Base-by-base conservation (phyloP, 2,797 vertebrate species). In the Toxotes lorentzi region DNA sequence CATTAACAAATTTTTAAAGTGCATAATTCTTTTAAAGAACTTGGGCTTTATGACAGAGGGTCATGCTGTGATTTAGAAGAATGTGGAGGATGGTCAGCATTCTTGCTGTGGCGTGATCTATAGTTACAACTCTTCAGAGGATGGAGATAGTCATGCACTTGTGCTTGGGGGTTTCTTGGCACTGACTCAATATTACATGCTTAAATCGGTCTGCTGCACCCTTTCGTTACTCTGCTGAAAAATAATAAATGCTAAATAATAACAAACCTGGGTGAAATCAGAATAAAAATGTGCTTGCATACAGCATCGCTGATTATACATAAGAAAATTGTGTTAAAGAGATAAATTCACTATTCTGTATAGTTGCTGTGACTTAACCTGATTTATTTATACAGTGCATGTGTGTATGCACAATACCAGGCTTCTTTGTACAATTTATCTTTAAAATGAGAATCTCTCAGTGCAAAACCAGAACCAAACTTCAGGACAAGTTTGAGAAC, bases 1-100 rank as follows among this genome's bases (percentile, higher is more conserved):
- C 73, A 84, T 89, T 79, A 47, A 87, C 73, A 85, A 83, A 71
- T 82, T 27, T 76, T 84, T 94, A 94, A 95, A 95, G 94, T 95
- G 94, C 94, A 93, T 92, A 83, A 77, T 74, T 82, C 17, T 73
- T 75, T 75, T 75, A 35, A 57, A 53, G 53, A 89, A 66, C 21
- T 78, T 63, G 65, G 65, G 79, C 60, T 71, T 85, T 70, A 81
- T 73, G 59, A 77, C 59, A 70, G 53, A n/a, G 35, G 34, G 35
- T 81, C 91, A 80, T 76, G 74, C 67, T 86, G 74, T 72, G 72
- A 50, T 27, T 59, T 12, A 38, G n/a, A 21, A 45, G 13, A 27
- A 76, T 54, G 32, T 56, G 50, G 34, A 67, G 7, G 13, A 32
- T 51, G 77, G 14, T 66, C 24, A 73, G 9, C 35, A 10, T 48